phyloP scores from a whole-genome alignment of 1,140 invertebrate genomes.

The Leptinotarsa undecemlineata region DNA sequence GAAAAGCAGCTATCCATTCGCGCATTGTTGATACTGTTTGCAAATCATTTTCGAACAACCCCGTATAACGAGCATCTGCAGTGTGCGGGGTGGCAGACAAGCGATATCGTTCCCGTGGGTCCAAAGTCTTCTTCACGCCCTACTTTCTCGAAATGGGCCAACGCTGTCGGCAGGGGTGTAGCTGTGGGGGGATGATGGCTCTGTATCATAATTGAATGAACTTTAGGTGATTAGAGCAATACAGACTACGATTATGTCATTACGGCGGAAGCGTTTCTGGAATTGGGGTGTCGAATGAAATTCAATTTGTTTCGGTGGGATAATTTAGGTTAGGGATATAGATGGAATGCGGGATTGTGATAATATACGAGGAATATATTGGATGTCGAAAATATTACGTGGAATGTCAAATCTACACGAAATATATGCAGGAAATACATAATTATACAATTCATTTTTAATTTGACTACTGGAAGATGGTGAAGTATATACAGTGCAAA shows the following conservation, averaged over 20 bases:
- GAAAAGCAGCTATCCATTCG: no score
- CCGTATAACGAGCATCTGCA: neutral
- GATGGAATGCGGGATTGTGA: no score
- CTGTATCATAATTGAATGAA: conserved; percentile 22
- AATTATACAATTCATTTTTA: no score
- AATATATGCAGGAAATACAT: no score
- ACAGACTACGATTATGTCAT: conserved; percentile 11
- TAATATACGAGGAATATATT: no score
- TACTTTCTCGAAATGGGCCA: conserved; percentile 16
- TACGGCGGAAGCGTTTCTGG: neutral
- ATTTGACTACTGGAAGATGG: no score
- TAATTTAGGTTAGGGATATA: neutral
- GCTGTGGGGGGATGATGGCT: neutral
- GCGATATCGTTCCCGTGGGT: neutral
- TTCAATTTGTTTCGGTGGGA: neutral
- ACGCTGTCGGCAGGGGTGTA: neutral
- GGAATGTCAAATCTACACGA: no score
- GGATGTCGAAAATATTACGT: no score
- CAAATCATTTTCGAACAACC: neutral
- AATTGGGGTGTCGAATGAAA: neutral
- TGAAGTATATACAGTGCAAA: no score
- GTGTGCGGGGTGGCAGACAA: neutral
- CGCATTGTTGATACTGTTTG: no score
- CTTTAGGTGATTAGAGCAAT: conserved; percentile 17
- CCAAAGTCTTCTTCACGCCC: conserved; percentile 8